Evolutionary conservation across 2,888 invertebrate genomes (phyloP), one percentile per base, ranked within the genome.

Genomic region (Cephonodes hylas): DNA sequence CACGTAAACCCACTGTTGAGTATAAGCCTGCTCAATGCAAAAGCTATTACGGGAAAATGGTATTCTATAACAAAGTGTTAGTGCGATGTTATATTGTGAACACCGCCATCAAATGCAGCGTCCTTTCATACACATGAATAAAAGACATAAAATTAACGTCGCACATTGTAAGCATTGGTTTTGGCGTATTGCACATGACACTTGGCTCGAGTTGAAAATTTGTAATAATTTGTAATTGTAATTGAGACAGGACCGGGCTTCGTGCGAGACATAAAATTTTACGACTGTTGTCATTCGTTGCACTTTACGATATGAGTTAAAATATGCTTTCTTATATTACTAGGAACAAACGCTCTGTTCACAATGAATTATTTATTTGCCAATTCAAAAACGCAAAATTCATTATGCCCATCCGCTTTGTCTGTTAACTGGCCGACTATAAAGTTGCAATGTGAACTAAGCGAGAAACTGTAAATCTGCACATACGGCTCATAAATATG

Each of bases 211-310:
- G 77, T 80, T 84, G 84, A 81, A 85, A 84, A 86, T 89, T 88
- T 86, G 85, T 86, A 87, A 86, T 89, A 87, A 90, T 91, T 90
- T 91, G 91, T 90, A 87, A 90, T 91, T 91, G 88, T 90, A 91
- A 91, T 91, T 86, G 89, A 85, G 88, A 82, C 79, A 81, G 79
- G 79, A 79, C 82, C 83, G 77, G 25, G 64, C 83, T 80, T 83
- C 75, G 81, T 77, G 78, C 81, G 66, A 75, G 75, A 76, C 87
- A 85, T 91, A 88, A 90, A 90, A 85, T 77, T 91, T 91, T 85
- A 91, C 78, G 88, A 82, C 79, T 81, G 78, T 85, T 89, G 89
- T 89, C 90, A 89, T 85, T 86, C 80, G 78, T 71, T 80, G 81
- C 78, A 84, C 75, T 91, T 91, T 89, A 91, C 84, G 90, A 89